Conservation (phyloP, 2,797 vertebrate species). For the Sciurus carolinensis region DNA sequence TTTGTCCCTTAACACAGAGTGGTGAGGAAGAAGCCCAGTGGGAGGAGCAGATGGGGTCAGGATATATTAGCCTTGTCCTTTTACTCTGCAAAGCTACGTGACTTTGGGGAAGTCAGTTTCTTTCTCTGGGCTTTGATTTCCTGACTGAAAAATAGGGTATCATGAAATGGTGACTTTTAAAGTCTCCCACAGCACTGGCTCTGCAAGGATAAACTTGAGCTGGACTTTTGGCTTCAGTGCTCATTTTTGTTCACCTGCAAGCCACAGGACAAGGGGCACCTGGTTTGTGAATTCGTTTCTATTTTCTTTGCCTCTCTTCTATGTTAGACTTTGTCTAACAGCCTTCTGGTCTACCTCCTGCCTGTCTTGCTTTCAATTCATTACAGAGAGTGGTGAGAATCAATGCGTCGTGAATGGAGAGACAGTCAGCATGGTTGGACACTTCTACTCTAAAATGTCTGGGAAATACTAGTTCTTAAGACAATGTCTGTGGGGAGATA, state of each 20-base stretch:
- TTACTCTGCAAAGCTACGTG: neutral
- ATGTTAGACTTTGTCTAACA: neutral
- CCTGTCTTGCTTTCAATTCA: constrained; percentile 13
- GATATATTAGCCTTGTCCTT: neutral
- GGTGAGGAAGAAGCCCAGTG: neutral
- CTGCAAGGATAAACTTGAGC: neutral
- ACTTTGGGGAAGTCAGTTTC: neutral
- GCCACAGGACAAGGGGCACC: neutral
- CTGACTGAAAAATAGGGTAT: neutral
- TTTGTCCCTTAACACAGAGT: no score
- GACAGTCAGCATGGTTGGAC: neutral
- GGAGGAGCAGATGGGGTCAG: neutral
- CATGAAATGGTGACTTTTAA: fast-evolving
- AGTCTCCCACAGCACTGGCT: neutral
- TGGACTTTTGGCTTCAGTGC: neutral
- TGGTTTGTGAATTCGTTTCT: neutral
- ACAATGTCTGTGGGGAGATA: neutral
- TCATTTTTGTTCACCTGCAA: neutral
- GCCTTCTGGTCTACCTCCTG: constrained; percentile 55
- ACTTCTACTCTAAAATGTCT: neutral
- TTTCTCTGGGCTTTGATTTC: neutral
- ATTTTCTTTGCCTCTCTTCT: neutral
- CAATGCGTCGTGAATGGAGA: constrained; percentile 16
- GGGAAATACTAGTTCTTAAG: neutral
- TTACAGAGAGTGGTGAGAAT: neutral